A percentile compares a stretch with the other conserved stretches of the same genome.
These are phyloP conservation scores for Calidris pugnax DNA, from an alignment of 2,113 vertebrate species.

Conservation along the genomic window DNA sequence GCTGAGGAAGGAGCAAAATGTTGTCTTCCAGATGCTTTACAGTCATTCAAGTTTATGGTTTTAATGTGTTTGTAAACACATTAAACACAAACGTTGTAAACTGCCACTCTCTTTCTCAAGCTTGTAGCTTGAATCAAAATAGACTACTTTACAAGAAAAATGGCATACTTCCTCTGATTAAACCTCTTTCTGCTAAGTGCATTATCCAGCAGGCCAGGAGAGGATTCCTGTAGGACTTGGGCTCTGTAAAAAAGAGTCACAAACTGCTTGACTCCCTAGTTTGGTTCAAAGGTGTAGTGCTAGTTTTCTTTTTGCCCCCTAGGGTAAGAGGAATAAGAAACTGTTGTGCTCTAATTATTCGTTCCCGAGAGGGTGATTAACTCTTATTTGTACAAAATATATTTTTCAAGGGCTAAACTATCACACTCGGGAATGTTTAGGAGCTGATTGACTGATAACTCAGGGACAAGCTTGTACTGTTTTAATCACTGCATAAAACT, in stretches of 20 bases:
- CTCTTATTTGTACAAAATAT: not conserved
- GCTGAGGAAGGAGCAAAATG: not conserved
- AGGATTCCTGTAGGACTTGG: not conserved
- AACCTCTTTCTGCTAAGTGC: not conserved
- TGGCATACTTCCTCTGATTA: not conserved
- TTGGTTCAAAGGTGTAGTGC: not conserved
- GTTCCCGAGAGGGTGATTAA: not conserved
- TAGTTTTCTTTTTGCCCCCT: not conserved
- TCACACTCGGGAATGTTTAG: not conserved
- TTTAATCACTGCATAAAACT: not conserved
- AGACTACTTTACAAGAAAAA: not conserved
- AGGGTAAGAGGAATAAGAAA: not conserved
- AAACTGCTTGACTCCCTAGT: not conserved
- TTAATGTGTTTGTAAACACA: not conserved
- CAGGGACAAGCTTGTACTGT: not conserved
- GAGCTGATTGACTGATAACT: not conserved
- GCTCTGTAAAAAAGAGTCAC: not conserved
- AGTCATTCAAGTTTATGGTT: not conserved
- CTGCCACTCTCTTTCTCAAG: not conserved
- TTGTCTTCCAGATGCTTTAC: not conserved
- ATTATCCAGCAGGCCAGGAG: not conserved
- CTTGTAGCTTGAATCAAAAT: not conserved
- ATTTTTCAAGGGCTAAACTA: not conserved
- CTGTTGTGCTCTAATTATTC: not conserved
- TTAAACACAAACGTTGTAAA: not conserved